Evolutionary conservation across 2,113 vertebrate species (phyloP), one percentile per base, ranked within the genome.

Genomic region (Emydocephalus ijimae): DNA sequence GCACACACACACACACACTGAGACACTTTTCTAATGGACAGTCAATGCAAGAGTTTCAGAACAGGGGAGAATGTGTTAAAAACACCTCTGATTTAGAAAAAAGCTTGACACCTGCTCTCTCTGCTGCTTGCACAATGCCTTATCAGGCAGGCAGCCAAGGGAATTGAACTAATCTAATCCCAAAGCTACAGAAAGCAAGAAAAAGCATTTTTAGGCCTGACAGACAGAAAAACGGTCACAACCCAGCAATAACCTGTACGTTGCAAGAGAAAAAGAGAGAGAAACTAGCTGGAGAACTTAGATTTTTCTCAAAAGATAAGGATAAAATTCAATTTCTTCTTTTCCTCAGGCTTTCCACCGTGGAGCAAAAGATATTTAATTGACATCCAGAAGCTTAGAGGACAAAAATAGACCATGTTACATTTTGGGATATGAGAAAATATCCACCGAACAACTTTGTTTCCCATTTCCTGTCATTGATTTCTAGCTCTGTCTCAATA

Each of bases 161-260:
- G 52, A 95, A 85, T 55, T 86, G 3, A 85, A 88, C 91, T 91
- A 94, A 95, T 88, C 74, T 95, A 94, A 93, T 91, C 89, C 92
- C 90, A 92, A 88, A 94, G 69, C 94, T 74, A 91, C 90, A 93
- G 93, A 92, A 81, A 91, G 88, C 85, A 45, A 92, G 90, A 56
- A 94, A 91, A 93, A 96, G 88, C 52, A 92, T 87, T 85, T 95
- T 50, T 74, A 89, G 57, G 24, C 92, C 52, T 87, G 21, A 89
- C 45, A 54, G 54, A 91, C 91, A 92, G 85, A 85, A 93, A 96
- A 81, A 29, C 59, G 45, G 61, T n/a, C 5, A 89, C 91, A 87
- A 92, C 24, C 55, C 57, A 91, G 91, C 34, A 74, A 1, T 64
- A 43, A 89, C 21, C 89, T 52, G 87, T 92, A 48, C 55, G 39